Evolutionary conservation across 2,113 vertebrate genomes (phyloP), one percentile per base, ranked within the genome.

Genomic region (Laticauda colubrina): DNA sequence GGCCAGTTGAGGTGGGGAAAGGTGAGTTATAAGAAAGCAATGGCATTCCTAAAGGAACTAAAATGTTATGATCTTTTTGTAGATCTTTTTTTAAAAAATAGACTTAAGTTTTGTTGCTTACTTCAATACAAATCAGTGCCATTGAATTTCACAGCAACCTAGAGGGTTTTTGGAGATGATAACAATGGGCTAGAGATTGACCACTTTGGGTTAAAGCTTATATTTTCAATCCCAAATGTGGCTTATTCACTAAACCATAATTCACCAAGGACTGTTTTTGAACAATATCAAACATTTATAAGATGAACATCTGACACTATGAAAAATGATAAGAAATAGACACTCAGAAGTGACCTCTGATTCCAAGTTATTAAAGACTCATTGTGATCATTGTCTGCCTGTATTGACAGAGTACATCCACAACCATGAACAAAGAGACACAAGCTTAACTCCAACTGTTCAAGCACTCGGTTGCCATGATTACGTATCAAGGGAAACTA

Each of bases 391-490:
- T 90, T 85, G 20, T 87, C 56, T 94, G 87, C 90, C 89, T 88
- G n/a, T 34, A 93, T 10, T n/a, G 87, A 93, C 57, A 23, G 55
- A 85, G 23, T 69, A 23, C 39, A n/a, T 91, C 75, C 59, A n/a
- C 51, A 53, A 8, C 69, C 51, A 48, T n/a, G 89, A 88, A 92
- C 61, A 86, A 64, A 89, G 53, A 90, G 39, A 89, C n/a, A 55
- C 53, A 90, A 54, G 89, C 81, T 57, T 95, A 91, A 55, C 57
- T 92, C n/a, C 23, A 48, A 43, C 51, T 5, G 87, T 92, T 95
- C 53, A 93, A 90, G 86, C 64, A 34, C 88, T 90, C 0, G 69
- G 29, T 55, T 90, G 64, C 2, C 43, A 64, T 93, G 92, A 90
- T 91, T 90, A 93, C 87, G 85, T 94, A 92, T 81, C 89, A 26